Evolutionary conservation across 1,140 invertebrate species (phyloP).

Genomic region (Lepidostoma basale): DNA sequence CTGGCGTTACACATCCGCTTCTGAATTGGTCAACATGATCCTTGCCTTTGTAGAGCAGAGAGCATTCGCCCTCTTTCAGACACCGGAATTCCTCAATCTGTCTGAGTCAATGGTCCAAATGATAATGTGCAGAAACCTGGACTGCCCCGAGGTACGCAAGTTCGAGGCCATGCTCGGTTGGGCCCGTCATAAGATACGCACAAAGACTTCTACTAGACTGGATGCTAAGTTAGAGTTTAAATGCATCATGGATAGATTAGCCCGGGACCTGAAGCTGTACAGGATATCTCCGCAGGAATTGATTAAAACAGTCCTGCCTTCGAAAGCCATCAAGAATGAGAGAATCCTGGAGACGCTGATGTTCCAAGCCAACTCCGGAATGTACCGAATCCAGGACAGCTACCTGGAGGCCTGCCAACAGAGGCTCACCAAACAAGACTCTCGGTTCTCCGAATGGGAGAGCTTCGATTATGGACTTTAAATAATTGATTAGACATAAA

Average conservation of each 20-base stretch:
- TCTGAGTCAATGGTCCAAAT: constrained; percentile 95
- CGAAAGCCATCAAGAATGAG: constrained; percentile 92
- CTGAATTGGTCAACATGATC: constrained; percentile 93
- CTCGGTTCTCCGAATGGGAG: constrained; percentile 79
- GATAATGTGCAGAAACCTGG: constrained; percentile 88
- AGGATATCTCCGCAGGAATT: constrained; percentile 92
- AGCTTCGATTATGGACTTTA: constrained; percentile 76
- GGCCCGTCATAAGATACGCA: constrained; percentile 83
- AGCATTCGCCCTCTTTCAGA: constrained; percentile 82
- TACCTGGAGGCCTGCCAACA: constrained; percentile 87
- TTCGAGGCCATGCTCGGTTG: constrained; percentile 93
- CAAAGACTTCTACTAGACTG: constrained; percentile 74
- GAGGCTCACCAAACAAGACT: constrained; percentile 85
- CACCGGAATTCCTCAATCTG: constrained; percentile 81
- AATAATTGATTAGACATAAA: constrained; percentile 48
- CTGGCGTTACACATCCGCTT: constrained; percentile 93
- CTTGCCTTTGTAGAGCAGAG: constrained; percentile 87
- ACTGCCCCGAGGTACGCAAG: constrained; percentile 88
- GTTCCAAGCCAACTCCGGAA: constrained; percentile 91
- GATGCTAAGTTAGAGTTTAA: constrained; percentile 89
- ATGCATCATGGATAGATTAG: constrained; percentile 89
- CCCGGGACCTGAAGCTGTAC: constrained; percentile 86
- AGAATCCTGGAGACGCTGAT: constrained; percentile 90
- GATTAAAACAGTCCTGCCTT: constrained; percentile 89
- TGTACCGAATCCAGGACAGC: constrained; percentile 88